Evolutionary conservation across 2,888 invertebrate genomes (phyloP).

Genomic region (Orgyia antiqua): DNA sequence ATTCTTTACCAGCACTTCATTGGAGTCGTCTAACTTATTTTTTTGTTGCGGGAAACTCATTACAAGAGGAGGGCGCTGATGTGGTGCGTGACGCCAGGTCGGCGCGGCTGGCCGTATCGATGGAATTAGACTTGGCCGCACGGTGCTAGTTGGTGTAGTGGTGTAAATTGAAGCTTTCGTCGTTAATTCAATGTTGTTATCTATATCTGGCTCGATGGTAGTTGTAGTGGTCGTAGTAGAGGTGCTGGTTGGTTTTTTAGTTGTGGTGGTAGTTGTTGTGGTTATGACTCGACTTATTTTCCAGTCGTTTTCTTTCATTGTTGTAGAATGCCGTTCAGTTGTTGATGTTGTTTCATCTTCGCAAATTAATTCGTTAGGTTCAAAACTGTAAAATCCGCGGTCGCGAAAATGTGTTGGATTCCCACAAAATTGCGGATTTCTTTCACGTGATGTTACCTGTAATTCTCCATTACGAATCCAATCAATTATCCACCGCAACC

Average conservation of each 20-base stretch:
- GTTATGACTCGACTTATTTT: constrained; percentile 42
- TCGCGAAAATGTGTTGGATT: constrained; percentile 88
- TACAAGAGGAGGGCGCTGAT: constrained; percentile 84
- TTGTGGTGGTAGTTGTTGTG: constrained; percentile 28
- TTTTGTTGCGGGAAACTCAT: constrained; percentile 83
- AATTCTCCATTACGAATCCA: constrained; percentile 93
- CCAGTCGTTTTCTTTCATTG: constrained; percentile 35
- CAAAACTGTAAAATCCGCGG: constrained; percentile 91
- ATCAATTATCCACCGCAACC: constrained; percentile 91
- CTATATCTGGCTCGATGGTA: constrained; percentile 30
- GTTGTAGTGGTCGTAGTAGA: constrained; percentile 42
- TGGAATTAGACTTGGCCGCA: constrained; percentile 45
- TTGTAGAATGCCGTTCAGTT: constrained; percentile 36
- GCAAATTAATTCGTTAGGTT: constrained; percentile 85
- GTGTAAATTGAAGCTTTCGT: constrained; percentile 24
- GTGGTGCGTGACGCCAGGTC: constrained; percentile 67
- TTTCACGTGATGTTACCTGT: constrained; percentile 94
- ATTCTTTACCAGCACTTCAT: constrained; percentile 90
- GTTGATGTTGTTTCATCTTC: constrained; percentile 56
- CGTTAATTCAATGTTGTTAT: constrained; percentile 36
- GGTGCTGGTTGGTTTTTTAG: constrained; percentile 35
- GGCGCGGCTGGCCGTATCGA: constrained; percentile 61
- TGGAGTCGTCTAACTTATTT: constrained; percentile 81
- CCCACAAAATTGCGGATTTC: constrained; percentile 95
- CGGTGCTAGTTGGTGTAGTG: constrained; percentile 36